Evolutionary conservation across 2,113 vertebrate genomes (phyloP).

Genomic region (Siphamia tubifer): DNA sequence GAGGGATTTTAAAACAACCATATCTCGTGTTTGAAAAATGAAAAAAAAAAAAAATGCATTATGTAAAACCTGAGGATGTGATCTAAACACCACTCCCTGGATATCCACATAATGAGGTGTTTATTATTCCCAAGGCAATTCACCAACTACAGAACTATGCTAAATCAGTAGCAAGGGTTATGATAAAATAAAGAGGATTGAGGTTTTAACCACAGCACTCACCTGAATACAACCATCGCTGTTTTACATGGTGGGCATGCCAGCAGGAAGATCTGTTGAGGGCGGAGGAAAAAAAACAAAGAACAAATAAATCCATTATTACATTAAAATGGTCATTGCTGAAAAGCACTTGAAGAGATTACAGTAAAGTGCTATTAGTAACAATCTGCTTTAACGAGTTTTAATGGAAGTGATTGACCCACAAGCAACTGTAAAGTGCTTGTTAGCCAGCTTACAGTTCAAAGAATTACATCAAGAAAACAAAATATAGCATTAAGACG

Average conservation of each 20-base stretch:
- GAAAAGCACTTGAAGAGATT: conserved; percentile 14
- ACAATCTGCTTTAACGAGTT: conserved; percentile 13
- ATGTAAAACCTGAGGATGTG: no score
- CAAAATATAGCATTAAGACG: not conserved
- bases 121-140: no score
- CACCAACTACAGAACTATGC: no score
- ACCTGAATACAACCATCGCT: conserved; percentile 93
- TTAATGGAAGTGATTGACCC: conserved; percentile 12
- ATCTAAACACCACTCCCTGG: no score
- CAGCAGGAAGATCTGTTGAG: conserved; percentile 94
- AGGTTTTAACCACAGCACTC: conserved; percentile 65
- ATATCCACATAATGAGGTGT: no score
- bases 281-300: conserved; percentile 37
- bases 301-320: not conserved
- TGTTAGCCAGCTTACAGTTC: not conserved
- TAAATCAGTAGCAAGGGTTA: no score
- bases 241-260: conserved; percentile 91
- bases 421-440: not conserved
- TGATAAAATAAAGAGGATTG: no score
- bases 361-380: not conserved
- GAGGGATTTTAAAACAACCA: no score
- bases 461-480: conserved; percentile 6
- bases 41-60: no score
- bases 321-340: not conserved
- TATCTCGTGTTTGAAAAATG: no score